phyloP scores from a whole-genome alignment of 2,113 vertebrate genomes.

The Vombatus ursinus region DNA sequence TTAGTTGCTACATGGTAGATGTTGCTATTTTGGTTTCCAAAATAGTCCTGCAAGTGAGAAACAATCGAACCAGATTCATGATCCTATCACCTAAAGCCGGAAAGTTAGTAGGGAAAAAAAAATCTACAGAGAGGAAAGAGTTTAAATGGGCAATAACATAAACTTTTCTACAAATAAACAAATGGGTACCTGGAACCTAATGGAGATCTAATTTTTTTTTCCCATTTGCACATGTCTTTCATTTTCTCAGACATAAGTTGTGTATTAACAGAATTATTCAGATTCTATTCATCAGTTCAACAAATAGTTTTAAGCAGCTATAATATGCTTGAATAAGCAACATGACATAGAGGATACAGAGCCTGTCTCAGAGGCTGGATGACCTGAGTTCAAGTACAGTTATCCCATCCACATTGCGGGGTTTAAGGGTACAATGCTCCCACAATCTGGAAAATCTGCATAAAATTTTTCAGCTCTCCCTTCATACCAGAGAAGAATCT shows the following conservation, averaged over 20 bases:
- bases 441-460: no score
- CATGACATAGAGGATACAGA: neutral
- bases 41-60: slow-evolving; percentile 69
- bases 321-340: neutral
- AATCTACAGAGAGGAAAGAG: slow-evolving; percentile 25
- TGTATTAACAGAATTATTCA: neutral
- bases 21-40: slow-evolving; percentile 77
- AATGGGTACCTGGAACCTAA: slow-evolving; percentile 32
- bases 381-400: neutral
- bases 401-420: no score
- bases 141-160: slow-evolving; percentile 53
- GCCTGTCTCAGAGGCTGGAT: neutral
- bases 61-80: slow-evolving; percentile 1
- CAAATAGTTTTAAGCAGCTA: neutral
- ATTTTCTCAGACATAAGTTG: neutral
- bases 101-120: neutral
- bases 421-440: no score
- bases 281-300: neutral
- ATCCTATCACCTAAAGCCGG: neutral
- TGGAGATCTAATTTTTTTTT: neutral
- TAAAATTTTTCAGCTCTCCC: no score
- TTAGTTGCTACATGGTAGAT: slow-evolving; percentile 66
- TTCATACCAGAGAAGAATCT: no score
- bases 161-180: slow-evolving; percentile 35
- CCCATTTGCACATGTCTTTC: neutral